Base-by-base conservation (phyloP, 1,140 invertebrate genomes). In the Rhyzopertha dominica region DNA sequence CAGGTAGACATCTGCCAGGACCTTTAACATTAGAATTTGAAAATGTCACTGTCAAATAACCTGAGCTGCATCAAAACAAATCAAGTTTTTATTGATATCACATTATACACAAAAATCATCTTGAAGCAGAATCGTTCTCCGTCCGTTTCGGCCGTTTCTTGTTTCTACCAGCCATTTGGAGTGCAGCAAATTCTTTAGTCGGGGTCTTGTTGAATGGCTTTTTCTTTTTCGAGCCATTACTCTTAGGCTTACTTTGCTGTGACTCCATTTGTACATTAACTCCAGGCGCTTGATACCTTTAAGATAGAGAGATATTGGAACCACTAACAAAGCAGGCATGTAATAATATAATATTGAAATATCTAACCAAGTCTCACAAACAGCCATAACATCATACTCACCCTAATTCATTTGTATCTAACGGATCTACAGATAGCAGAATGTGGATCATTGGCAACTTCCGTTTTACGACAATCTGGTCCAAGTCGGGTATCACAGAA, bases 391-490 rank as follows among this genome's bases (percentile, higher is more conserved):
- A 40, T 40, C 17, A 46, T 30, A 23, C 49, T 64, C 61, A 81
- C 76, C 79, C 76, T 16, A 59, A 61, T 44, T 75, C 68, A 10
- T 65, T 61, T 4, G 56, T 55, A 47, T 78, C 65, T 19, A 78
- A 54, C 18, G 67, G 57, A 51, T 81, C 71, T 32, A 75, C 64
- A 13, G 81, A 82, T 28, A 88, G 61, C 14, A 84, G 70, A 59
- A 90, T 88, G 58, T 87, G 80, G 35, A 91, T 78, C 49, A 82
- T 77, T 29, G 87, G 84, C 60, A 85, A 74, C 66, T 84, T 76
- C 54, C 82, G 63, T 49, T 75, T 80, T 1, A 85, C 82, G 43
- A 84, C 74, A 35, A 87, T 67, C 52, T 77, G 76, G 66, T 89
- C 85, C 40, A 90, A 66, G 19, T 83, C 84, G 58, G 84, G 79